Conservation (phyloP, 2,113 vertebrate genomes). For the Cyprinus carpio region DNA sequence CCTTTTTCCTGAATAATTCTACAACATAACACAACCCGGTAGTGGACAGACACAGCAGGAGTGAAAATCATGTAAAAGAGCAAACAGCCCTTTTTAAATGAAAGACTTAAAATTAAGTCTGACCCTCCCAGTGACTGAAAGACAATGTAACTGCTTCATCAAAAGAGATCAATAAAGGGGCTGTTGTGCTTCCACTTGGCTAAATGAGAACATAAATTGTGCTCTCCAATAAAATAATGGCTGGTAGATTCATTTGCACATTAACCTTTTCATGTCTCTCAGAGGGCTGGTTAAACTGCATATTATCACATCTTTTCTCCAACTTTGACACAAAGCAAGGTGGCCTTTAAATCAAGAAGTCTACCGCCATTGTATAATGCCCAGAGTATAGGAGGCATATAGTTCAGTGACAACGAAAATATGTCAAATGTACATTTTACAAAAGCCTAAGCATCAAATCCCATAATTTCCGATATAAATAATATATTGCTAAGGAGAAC, state of each 20-base stretch:
- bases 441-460: background rate
- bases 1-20: background rate
- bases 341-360: slow-evolving; percentile 23
- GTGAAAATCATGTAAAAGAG: slow-evolving; percentile 16
- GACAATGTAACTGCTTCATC: slow-evolving; percentile 72
- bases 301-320: slow-evolving; percentile 8
- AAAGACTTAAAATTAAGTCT: slow-evolving; percentile 61
- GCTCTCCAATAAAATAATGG: slow-evolving; percentile 27
- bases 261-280: slow-evolving; percentile 33
- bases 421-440: background rate
- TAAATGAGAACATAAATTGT: slow-evolving; percentile 35
- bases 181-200: slow-evolving; percentile 33
- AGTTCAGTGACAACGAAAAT: background rate
- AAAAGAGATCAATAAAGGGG: slow-evolving; percentile 71
- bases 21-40: background rate
- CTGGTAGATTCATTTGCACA: slow-evolving; percentile 28
- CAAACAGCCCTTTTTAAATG: slow-evolving; percentile 43
- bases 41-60: background rate
- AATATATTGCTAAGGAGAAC: background rate
- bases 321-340: slow-evolving; percentile 30
- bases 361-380: background rate
- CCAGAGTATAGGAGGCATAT: background rate
- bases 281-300: slow-evolving; percentile 15
- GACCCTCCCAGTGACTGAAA: slow-evolving; percentile 65
- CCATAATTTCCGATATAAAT: background rate